A percentile compares a stretch with the other conserved stretches of the same genome.
Conservation (phyloP, 2,888 invertebrate genomes). For the Cylloceria caligata region DNA sequence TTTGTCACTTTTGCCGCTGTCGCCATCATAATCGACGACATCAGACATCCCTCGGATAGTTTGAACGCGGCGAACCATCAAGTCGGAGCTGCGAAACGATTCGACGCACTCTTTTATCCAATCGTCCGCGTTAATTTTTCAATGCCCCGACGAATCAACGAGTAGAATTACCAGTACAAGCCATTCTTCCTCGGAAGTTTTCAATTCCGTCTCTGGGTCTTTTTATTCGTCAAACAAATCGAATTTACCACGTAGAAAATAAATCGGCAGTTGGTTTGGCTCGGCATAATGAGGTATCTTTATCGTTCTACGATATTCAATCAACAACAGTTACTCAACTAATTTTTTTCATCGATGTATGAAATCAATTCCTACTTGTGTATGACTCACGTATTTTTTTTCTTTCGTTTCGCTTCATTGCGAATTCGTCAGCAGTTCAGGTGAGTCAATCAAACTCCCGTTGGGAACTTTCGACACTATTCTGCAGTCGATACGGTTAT, state of each 20-base stretch:
- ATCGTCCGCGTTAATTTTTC: background rate
- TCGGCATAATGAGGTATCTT: background rate
- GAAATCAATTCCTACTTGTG: background rate
- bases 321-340: no score
- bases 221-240: background rate
- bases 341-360: no score
- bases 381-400: background rate
- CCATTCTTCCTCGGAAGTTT: no score
- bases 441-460: background rate
- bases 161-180: background rate
- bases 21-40: background rate
- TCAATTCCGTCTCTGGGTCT: no score
- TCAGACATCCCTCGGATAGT: background rate
- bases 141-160: background rate
- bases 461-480: no score
- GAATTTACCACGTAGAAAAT: background rate
- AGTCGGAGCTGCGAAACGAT: background rate
- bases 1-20: background rate
- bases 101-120: background rate
- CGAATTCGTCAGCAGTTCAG: background rate
- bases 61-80: background rate
- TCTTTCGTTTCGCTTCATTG: background rate
- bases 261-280: background rate
- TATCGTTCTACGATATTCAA: background rate
- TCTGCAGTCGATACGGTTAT: no score